Base-by-base conservation (phyloP, 2,797 vertebrate species). In the Sebastes miniatus region DNA sequence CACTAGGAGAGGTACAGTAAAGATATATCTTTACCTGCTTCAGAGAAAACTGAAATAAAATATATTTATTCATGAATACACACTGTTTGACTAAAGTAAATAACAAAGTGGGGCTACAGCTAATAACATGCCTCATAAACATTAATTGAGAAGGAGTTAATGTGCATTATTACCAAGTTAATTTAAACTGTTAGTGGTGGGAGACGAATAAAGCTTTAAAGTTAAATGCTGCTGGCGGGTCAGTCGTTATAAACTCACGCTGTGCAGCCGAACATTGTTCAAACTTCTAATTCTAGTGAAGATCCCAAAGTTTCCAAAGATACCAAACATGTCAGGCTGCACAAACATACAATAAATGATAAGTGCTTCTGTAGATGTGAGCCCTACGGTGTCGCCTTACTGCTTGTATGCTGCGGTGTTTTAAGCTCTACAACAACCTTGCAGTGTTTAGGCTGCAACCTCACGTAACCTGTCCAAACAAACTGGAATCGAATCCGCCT, bases 401-500 rank as follows among this genome's bases (percentile, higher is more conserved):
- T 67, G 18, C 31, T 59, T 63, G 8, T 4, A 13, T 20, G 5
- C 12, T 10, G 24, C 6, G 14, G 66, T 32, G 63, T 73, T 80
- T 81, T 5, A 75, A 81, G 34, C 18, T 62, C 16, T 74, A 39
- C 47, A 70, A 13, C 58, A 83, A 75, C 76, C 64, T 85, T 81
- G 75, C 16, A 72, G 13, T 18, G 11, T 81, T 89, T 32, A 16
- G 3, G 52, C 27, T 63, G 76, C 36, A 71, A 81, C 69, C 77
- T 90, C 74, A 80, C 7, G 14, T 80, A 87, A 88, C 78, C 79
- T 29, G 65, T 76, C 59, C 79, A 71, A 69, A 83, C 61, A 66
- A 76, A 68, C 56, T 43, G 47, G 50, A 77, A 71, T 12, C 54
- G 27, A 85, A 86, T 87, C 64, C 22, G 62, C 69, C 69, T 75